Percentiles rank a stretch among this genome's conserved stretches.
phyloP scores from a whole-genome alignment of 2,113 vertebrate genomes.

The Irena cyanogastra region DNA sequence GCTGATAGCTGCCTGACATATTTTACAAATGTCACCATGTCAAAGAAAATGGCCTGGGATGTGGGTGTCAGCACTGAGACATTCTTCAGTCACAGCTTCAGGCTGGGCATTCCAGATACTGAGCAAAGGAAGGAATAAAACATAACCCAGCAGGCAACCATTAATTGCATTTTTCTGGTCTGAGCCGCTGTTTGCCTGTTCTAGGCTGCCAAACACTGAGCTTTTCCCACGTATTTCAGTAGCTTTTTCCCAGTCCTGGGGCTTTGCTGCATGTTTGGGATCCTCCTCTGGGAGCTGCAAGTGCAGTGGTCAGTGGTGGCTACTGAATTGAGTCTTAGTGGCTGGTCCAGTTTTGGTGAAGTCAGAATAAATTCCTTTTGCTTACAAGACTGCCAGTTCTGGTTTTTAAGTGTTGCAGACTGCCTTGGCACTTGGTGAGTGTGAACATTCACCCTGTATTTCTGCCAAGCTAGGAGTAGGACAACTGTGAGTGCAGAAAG shows the following conservation, averaged over 20 bases:
- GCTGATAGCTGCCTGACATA: neutral
- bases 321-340: neutral
- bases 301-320: accelerated
- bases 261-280: neutral
- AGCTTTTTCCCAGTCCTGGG: neutral
- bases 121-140: neutral
- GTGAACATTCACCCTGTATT: neutral
- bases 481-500: neutral
- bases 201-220: neutral
- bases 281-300: neutral
- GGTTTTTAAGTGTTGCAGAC: neutral
- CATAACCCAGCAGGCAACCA: neutral
- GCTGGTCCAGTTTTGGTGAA: neutral
- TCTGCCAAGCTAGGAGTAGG: neutral
- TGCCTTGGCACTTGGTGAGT: neutral
- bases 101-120: neutral
- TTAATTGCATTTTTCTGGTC: constrained; percentile 34
- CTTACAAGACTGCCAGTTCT: neutral
- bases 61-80: neutral
- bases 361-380: neutral
- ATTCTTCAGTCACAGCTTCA: neutral
- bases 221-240: neutral
- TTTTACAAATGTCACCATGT: neutral
- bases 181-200: neutral
- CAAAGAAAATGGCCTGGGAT: neutral